A percentile compares a stretch with the other conserved stretches of the same genome.
These are phyloP conservation scores for Neocrepidodera transversa DNA, from an alignment of 2,888 invertebrate species.

Conservation along the genomic window DNA sequence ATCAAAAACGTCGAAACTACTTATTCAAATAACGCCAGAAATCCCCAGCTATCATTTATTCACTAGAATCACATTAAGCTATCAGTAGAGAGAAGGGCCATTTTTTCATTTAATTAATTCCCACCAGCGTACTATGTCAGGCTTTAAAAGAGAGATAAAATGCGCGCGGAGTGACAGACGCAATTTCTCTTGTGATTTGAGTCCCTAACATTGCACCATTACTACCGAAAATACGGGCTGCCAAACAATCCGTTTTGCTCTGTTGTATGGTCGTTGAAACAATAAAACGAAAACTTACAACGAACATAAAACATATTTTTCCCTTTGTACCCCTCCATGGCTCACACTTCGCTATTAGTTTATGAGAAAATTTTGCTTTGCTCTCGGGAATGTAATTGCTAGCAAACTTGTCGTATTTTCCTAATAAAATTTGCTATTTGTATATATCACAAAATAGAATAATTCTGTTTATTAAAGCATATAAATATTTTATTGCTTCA, in stretches of 20 bases:
- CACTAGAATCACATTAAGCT: constrained; percentile 31
- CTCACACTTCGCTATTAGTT: constrained; percentile 6
- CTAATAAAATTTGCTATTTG: background rate
- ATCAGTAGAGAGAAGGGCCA: constrained; percentile 4
- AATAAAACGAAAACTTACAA: constrained; percentile 18
- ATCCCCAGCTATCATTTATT: constrained; percentile 56
- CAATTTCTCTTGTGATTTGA: constrained; percentile 52
- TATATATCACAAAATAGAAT: background rate
- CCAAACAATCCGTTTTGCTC: constrained; percentile 19
- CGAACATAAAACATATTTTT: constrained; percentile 12
- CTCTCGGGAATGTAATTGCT: background rate
- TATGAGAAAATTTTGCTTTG: constrained; percentile 1
- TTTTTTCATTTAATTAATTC: constrained; percentile 60
- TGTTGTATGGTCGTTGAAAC: constrained; percentile 5
- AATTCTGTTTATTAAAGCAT: background rate
- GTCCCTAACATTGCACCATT: constrained; percentile 21
- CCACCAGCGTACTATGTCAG: constrained; percentile 58
- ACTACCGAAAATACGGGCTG: constrained; percentile 25
- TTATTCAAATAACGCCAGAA: constrained; percentile 53
- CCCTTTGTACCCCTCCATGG: background rate
- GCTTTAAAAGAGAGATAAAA: constrained; percentile 59
- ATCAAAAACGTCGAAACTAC: constrained; percentile 30
- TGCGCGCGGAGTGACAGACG: constrained; percentile 56
- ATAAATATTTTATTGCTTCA: no score
- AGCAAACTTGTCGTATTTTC: background rate